Evolutionary conservation across 2,797 vertebrate species (phyloP).

Genomic region (Eremophila alpestris): DNA sequence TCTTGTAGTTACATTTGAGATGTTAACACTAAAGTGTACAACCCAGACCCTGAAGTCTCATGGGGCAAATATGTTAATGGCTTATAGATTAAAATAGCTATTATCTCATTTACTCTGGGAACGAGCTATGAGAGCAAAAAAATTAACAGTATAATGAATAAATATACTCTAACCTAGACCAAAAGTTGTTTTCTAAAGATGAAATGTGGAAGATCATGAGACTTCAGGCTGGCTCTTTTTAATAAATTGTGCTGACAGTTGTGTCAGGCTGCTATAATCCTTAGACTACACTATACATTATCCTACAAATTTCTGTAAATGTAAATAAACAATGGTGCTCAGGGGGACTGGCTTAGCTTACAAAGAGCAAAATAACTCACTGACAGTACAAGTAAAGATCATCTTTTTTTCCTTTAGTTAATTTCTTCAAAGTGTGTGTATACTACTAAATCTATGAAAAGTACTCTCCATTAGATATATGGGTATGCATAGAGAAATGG

Average conservation of each 20-base stretch:
- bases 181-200: background rate
- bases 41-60: background rate
- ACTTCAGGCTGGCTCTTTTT: background rate
- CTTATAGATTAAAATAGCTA: background rate
- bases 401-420: background rate
- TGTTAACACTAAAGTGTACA: background rate
- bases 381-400: background rate
- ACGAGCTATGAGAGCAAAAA: background rate
- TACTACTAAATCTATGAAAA: background rate
- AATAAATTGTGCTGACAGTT: background rate
- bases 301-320: background rate
- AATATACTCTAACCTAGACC: background rate
- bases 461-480: background rate
- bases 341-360: background rate
- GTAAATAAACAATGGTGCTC: background rate
- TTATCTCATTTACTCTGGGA: conserved; percentile 17
- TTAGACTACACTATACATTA: background rate
- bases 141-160: background rate
- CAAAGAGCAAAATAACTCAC: background rate
- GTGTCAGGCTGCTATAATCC: background rate
- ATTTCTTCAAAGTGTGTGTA: background rate
- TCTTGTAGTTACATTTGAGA: background rate
- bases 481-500: background rate
- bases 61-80: conserved; percentile 11
- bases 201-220: background rate